Evolutionary conservation across 2,113 vertebrate genomes (phyloP).

Genomic region (Cyprinus carpio): DNA sequence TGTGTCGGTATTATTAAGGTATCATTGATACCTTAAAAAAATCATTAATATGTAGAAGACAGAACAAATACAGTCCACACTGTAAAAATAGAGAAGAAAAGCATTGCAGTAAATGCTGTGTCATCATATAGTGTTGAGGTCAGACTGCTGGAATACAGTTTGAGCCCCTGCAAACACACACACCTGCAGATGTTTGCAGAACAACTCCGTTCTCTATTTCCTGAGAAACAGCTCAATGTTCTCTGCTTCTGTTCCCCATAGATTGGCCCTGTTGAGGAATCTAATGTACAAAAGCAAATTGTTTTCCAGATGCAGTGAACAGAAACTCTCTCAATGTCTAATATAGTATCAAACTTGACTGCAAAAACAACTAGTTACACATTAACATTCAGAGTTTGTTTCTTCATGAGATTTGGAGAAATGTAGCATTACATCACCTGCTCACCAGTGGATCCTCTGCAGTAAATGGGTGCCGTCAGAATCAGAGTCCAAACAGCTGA

Average conservation of each 20-base stretch:
- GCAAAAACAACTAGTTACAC: not conserved
- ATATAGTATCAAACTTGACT: not conserved
- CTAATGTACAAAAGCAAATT: not conserved
- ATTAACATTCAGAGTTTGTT: not conserved
- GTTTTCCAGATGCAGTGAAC: not conserved
- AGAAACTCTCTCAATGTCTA: not conserved
- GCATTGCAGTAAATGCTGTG: not conserved
- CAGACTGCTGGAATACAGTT: not conserved
- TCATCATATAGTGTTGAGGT: not conserved
- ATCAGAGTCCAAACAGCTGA: too few relatives aligned
- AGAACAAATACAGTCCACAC: too few relatives aligned
- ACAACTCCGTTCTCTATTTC: not conserved
- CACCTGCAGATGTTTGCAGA: constrained; percentile 15
- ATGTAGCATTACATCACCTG: too few relatives aligned
- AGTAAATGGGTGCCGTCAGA: too few relatives aligned
- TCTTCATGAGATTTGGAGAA: too few relatives aligned
- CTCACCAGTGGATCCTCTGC: too few relatives aligned
- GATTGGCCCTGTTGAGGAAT: not conserved
- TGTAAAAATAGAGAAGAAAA: too few relatives aligned
- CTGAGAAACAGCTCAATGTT: not conserved
- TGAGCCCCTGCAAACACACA: not conserved
- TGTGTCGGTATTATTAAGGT: too few relatives aligned
- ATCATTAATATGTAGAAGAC: too few relatives aligned
- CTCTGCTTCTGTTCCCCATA: not conserved
- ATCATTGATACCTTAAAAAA: too few relatives aligned